Evolutionary conservation across 2,888 invertebrate species (phyloP).

Genomic region (Xestoiulus laeticollis): DNA sequence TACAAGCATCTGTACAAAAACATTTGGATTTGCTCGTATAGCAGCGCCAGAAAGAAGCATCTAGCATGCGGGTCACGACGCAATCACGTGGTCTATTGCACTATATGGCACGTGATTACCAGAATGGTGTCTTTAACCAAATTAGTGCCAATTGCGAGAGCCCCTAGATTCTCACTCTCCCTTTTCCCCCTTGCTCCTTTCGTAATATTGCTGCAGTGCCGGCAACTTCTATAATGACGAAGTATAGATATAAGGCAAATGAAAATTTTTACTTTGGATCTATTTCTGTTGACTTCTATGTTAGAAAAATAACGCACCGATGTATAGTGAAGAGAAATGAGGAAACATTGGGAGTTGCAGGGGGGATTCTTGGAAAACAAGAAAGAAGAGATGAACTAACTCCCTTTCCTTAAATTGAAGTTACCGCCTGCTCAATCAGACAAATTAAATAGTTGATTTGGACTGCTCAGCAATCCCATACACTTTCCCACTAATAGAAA

Average conservation of each 20-base stretch:
- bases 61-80: conserved; percentile 45
- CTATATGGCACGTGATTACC: conserved; percentile 50
- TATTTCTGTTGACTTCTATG: conserved; percentile 33
- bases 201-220: conserved; percentile 39
- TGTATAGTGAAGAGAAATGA: not conserved
- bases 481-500: conserved; percentile 18
- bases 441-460: conserved; percentile 51
- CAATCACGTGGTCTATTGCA: conserved; percentile 50
- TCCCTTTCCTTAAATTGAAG: conserved; percentile 41
- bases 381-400: not conserved
- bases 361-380: not conserved
- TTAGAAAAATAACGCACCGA: not conserved
- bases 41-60: not conserved
- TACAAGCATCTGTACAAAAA: not conserved
- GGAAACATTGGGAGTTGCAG: not conserved
- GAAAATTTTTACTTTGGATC: not conserved
- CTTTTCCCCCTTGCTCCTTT: not conserved
- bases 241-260: not conserved
- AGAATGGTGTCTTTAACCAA: conserved; percentile 52
- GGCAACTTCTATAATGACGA: conserved; percentile 27
- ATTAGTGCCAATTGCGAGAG: conserved; percentile 46
- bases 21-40: conserved; percentile 4
- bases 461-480: conserved; percentile 22
- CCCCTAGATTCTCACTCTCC: not conserved
- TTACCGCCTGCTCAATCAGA: conserved; percentile 50